Evolutionary conservation across 1,140 invertebrate species (phyloP).

Genomic region (Drosophila willistoni): DNA sequence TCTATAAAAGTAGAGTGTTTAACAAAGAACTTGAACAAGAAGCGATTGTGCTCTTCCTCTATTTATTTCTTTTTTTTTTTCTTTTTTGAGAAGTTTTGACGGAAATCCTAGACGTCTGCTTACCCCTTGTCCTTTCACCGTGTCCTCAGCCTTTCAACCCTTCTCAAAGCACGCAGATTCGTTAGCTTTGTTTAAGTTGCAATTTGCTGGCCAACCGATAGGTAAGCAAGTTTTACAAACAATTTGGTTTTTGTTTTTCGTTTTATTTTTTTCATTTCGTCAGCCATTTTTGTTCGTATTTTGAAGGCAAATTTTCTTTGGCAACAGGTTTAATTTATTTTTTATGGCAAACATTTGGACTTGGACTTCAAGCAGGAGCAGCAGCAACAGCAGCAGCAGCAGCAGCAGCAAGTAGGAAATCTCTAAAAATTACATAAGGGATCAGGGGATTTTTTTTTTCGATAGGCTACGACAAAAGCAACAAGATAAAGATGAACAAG

Average conservation of each 20-base stretch:
- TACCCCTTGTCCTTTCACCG: not conserved
- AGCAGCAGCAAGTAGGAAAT: slow-evolving; percentile 63
- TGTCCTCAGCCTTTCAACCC: slow-evolving; percentile 10
- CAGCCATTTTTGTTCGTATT: slow-evolving; percentile 16
- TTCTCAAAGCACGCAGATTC: slow-evolving; percentile 47
- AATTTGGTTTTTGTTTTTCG: slow-evolving; percentile 67
- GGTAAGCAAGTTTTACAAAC: slow-evolving; percentile 59
- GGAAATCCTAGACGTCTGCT: slow-evolving; percentile 71
- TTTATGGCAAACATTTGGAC: slow-evolving; percentile 22
- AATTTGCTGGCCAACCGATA: slow-evolving; percentile 76
- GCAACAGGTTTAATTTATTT: slow-evolving; percentile 73
- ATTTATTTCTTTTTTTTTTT: slow-evolving; percentile 46
- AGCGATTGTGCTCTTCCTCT: slow-evolving; percentile 4
- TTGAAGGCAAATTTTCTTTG: slow-evolving; percentile 40
- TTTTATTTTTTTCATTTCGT: slow-evolving; percentile 49
- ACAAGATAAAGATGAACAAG: slow-evolving; percentile 27
- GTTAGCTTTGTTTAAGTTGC: slow-evolving; percentile 81
- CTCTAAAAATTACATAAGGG: slow-evolving; percentile 83
- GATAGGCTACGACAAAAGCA: slow-evolving; percentile 51
- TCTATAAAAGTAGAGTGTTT: not conserved
- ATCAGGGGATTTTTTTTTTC: slow-evolving; percentile 74
- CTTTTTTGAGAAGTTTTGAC: slow-evolving; percentile 71
- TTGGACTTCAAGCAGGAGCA: slow-evolving; percentile 47
- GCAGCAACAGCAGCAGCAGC: slow-evolving; percentile 22
- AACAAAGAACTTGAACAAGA: not conserved